Evolutionary conservation across 2,888 invertebrate genomes (phyloP).

Genomic region (Therioaphis trifolii): DNA sequence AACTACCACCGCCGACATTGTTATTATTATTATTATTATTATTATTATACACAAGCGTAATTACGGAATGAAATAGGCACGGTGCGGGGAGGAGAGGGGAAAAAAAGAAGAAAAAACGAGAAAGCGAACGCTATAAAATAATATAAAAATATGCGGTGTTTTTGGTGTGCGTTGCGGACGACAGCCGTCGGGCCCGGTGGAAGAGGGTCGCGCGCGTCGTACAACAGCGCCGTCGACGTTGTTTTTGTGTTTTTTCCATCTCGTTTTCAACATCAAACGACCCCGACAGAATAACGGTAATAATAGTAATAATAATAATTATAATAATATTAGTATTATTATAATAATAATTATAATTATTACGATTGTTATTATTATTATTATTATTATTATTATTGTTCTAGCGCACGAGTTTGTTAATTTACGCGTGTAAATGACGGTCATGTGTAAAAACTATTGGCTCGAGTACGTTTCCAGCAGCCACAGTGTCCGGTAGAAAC

Average conservation of each 20-base stretch:
- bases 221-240: no score
- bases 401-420: no score
- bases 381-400: no score
- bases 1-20: constrained; percentile 32
- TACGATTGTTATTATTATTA: no score
- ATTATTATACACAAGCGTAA: constrained; percentile 37
- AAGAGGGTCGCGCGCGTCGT: neutral
- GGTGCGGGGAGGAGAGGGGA: no score
- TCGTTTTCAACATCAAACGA: constrained; percentile 35
- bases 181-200: neutral
- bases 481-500: no score
- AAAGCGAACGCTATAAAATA: constrained; percentile 32
- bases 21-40: constrained; percentile 11
- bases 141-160: constrained; percentile 29
- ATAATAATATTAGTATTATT: no score
- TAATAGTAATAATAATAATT: no score
- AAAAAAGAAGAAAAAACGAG: constrained; percentile 12
- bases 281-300: constrained; percentile 2
- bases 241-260: neutral
- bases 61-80: constrained; percentile 43
- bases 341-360: no score
- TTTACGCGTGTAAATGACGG: no score
- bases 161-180: constrained; percentile 17
- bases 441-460: no score
- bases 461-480: no score